Evolutionary conservation across 2,113 vertebrate genomes (phyloP).

Genomic region (Salvelinus alpinus): DNA sequence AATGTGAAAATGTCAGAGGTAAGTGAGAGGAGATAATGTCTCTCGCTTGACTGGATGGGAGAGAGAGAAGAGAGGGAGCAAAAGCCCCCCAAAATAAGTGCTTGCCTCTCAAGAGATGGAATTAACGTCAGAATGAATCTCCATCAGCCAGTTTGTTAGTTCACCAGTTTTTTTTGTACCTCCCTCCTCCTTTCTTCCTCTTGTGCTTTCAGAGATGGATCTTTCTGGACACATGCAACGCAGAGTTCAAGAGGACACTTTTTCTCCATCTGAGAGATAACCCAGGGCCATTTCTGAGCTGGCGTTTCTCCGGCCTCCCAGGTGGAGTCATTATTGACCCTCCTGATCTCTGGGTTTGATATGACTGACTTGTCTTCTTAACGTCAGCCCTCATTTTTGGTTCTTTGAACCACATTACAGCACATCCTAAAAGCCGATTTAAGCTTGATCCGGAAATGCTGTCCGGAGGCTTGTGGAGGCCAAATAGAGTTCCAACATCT

Average conservation of each 20-base stretch:
- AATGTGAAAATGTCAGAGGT: conserved; percentile 13
- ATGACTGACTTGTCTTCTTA: conserved; percentile 6
- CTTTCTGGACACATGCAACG: conserved; percentile 15
- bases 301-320: conserved; percentile 5
- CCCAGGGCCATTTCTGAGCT: conserved; percentile 4
- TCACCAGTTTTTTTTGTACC: neutral
- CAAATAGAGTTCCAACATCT: no score
- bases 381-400: neutral
- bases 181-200: neutral
- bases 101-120: neutral
- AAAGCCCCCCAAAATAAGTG: conserved; percentile 1
- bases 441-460: no score
- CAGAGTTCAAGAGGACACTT: conserved; percentile 12
- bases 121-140: conserved; percentile 4
- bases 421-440: no score
- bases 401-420: neutral
- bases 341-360: conserved; percentile 9
- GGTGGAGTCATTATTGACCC: conserved; percentile 17
- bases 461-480: no score
- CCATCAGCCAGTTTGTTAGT: conserved; percentile 1
- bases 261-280: conserved; percentile 15
- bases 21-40: conserved; percentile 16
- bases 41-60: neutral
- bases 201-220: conserved; percentile 1
- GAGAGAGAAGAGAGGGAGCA: conserved; percentile 2